Percentiles rank a stretch among this genome's conserved stretches.
Conservation (phyloP, 2,113 vertebrate genomes). For the Thoracochromis brauschi region DNA sequence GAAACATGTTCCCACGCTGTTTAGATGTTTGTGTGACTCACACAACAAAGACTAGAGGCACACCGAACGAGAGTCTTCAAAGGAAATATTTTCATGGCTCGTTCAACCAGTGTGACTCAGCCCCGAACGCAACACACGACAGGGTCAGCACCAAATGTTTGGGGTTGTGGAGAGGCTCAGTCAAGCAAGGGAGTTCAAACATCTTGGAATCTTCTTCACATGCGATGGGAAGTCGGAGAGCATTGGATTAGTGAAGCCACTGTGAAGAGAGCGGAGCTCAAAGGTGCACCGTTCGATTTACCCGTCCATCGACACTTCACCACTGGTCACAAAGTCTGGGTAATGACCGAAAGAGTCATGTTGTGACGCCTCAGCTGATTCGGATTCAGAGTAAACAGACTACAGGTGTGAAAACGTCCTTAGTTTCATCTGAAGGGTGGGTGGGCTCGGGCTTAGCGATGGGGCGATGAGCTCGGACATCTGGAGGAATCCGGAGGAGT, state of each 20-base stretch:
- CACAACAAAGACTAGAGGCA: not conserved
- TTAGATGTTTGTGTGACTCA: not conserved
- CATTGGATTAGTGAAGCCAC: not conserved
- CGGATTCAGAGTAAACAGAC: not conserved
- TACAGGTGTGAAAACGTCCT: not conserved
- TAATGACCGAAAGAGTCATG: too few relatives aligned
- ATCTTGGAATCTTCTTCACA: accelerated
- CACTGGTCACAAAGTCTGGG: not conserved
- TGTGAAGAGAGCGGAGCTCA: not conserved
- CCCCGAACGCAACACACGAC: not conserved
- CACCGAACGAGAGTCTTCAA: not conserved
- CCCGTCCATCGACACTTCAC: accelerated
- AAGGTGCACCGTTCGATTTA: not conserved
- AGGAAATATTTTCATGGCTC: not conserved
- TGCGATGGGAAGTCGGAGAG: not conserved
- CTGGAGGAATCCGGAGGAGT: not conserved
- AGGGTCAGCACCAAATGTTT: not conserved
- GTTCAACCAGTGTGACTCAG: not conserved
- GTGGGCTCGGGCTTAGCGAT: not conserved
- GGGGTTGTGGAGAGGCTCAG: not conserved
- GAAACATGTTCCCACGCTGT: not conserved
- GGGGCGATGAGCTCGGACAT: accelerated
- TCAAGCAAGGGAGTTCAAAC: accelerated
- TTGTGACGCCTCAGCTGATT: not conserved
- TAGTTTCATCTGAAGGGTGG: accelerated